These are phyloP conservation scores for Danio tinwini DNA, from an alignment of 2,797 vertebrate species.

Conservation along the genomic window DNA sequence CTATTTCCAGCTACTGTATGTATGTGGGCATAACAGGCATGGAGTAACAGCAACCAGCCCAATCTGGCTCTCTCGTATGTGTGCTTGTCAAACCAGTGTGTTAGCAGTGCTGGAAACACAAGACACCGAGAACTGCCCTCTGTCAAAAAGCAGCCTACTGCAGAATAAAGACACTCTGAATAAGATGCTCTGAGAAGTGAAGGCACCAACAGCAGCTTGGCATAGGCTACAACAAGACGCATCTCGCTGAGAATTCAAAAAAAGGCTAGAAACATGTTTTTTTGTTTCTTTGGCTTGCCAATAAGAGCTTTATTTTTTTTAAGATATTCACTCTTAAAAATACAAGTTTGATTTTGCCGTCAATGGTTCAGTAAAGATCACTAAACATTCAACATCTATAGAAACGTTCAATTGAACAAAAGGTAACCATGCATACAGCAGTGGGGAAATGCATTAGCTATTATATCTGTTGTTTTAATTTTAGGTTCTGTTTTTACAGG, in stretches of 20 bases:
- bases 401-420: too few species aligned
- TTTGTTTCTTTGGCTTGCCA: background rate
- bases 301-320: background rate
- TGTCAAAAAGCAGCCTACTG: conserved; percentile 46
- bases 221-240: conserved; percentile 40
- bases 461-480: too few species aligned
- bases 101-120: conserved; percentile 45
- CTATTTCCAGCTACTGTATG: conserved; percentile 15
- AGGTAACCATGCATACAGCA: too few species aligned
- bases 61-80: conserved; percentile 39
- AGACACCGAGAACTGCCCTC: conserved; percentile 41
- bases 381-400: too few species aligned
- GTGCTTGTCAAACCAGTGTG: conserved; percentile 43
- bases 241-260: conserved; percentile 34
- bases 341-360: too few species aligned
- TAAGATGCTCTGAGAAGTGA: conserved; percentile 32
- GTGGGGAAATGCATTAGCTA: too few species aligned
- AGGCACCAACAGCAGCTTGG: conserved; percentile 13
- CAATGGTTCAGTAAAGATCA: too few species aligned
- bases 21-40: conserved; percentile 1
- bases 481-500: too few species aligned
- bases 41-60: conserved; percentile 23
- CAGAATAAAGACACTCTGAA: conserved; percentile 37
- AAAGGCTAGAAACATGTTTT: background rate
- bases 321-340: background rate